Percentiles rank a stretch among this genome's conserved stretches.
Conservation (phyloP, 2,888 invertebrate species). For the Acanthosepion lycidas region DNA sequence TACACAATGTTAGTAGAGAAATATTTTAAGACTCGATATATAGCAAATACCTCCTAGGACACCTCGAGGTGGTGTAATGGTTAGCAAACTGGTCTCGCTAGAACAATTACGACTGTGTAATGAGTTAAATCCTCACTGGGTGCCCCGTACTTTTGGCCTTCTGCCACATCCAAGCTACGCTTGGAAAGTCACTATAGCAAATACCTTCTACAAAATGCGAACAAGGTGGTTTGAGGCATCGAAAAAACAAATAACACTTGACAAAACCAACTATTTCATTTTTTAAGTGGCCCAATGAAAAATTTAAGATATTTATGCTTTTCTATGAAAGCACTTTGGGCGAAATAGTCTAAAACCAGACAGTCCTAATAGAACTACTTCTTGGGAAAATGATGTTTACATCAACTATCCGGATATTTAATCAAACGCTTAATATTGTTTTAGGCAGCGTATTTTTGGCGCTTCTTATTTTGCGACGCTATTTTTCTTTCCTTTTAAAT, state of each 20-base stretch:
- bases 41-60: no score
- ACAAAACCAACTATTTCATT: background rate
- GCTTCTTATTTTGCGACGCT: no score
- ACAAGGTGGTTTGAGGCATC: background rate
- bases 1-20: background rate
- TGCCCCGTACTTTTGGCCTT: no score
- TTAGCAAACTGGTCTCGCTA: no score
- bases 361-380: no score
- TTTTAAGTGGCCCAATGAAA: background rate
- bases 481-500: no score
- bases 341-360: background rate
- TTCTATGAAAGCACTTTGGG: background rate
- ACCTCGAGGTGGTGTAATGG: no score
- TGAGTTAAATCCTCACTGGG: no score
- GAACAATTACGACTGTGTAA: no score
- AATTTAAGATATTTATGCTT: background rate
- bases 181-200: background rate
- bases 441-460: background rate
- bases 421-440: background rate
- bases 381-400: background rate
- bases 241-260: background rate
- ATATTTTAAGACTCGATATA: background rate
- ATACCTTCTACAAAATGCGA: background rate
- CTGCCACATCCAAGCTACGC: no score
- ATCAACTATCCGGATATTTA: background rate